Evolutionary conservation across 2,888 invertebrate genomes (phyloP).

Genomic region (Caradrina kadenii): DNA sequence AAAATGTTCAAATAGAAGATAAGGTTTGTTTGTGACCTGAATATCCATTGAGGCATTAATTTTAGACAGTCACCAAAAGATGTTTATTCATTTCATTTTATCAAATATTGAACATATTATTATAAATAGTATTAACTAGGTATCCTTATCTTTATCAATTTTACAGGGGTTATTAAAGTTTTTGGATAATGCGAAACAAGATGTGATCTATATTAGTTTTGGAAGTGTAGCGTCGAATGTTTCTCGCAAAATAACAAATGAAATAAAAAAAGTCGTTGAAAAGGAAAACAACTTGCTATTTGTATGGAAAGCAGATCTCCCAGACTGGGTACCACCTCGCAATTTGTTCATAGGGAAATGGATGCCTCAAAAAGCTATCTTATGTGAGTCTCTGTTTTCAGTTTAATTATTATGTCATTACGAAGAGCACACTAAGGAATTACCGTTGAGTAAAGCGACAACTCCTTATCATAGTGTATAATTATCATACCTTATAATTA

Average conservation of each 20-base stretch:
- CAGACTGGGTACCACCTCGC: constrained; percentile 89
- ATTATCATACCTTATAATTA: too few species aligned
- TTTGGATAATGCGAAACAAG: constrained; percentile 91
- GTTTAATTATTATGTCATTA: not conserved
- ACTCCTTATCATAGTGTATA: not conserved
- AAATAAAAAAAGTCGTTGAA: constrained; percentile 82
- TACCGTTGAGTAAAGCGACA: not conserved
- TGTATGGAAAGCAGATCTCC: constrained; percentile 94
- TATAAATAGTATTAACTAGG: not conserved
- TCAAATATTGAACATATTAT: not conserved
- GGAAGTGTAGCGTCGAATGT: constrained; percentile 93
- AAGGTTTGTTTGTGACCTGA: constrained; percentile 45
- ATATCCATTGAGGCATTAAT: not conserved
- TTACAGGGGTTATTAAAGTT: constrained; percentile 73
- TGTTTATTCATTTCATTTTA: constrained; percentile 4
- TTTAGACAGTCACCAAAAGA: not conserved
- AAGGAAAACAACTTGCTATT: constrained; percentile 88
- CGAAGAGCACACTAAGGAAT: not conserved
- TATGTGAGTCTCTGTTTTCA: constrained; percentile 87
- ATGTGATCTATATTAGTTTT: constrained; percentile 93
- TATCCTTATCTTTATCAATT: not conserved
- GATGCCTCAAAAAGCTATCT: constrained; percentile 93
- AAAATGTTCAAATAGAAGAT: constrained; percentile 29
- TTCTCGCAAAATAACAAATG: constrained; percentile 88
- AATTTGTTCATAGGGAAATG: constrained; percentile 93